Evolutionary conservation across 2,797 vertebrate species (phyloP).

Genomic region (Helicolenus hilgendorfi): DNA sequence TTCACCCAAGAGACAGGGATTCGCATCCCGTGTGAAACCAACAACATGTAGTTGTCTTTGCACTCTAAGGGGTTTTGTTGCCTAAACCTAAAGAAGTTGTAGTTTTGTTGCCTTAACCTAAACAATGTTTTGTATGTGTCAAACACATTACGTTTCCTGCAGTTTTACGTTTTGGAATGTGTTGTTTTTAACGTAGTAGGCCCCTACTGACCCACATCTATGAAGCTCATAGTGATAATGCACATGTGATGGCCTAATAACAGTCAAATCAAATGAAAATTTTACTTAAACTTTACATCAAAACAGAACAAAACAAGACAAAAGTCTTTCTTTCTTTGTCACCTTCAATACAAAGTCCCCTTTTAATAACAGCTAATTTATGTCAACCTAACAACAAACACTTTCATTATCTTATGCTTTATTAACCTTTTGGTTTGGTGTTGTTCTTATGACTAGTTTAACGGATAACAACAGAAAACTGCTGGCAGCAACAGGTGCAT

Average conservation of each 20-base stretch:
- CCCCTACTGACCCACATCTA: background rate
- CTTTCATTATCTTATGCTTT: background rate
- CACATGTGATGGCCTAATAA: background rate
- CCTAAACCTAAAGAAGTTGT: no score
- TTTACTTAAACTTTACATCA: background rate
- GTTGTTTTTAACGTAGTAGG: background rate
- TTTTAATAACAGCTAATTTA: background rate
- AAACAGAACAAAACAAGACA: background rate
- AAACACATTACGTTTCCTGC: background rate
- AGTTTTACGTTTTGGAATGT: background rate
- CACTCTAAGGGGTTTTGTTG: background rate
- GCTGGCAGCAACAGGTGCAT: constrained; percentile 13
- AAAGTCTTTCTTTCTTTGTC: background rate
- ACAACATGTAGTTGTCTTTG: no score
- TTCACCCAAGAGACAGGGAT: no score
- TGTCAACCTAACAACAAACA: background rate
- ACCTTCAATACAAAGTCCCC: background rate
- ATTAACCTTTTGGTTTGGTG: background rate
- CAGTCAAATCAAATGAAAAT: background rate
- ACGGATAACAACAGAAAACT: background rate
- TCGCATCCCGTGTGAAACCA: no score
- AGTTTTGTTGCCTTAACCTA: background rate
- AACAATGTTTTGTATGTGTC: background rate
- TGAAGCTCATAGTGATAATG: background rate
- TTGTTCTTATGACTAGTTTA: background rate